A percentile compares a stretch with the other conserved stretches of the same genome.
Conservation (phyloP, 2,113 vertebrate species). For the Pygoscelis antarcticus region DNA sequence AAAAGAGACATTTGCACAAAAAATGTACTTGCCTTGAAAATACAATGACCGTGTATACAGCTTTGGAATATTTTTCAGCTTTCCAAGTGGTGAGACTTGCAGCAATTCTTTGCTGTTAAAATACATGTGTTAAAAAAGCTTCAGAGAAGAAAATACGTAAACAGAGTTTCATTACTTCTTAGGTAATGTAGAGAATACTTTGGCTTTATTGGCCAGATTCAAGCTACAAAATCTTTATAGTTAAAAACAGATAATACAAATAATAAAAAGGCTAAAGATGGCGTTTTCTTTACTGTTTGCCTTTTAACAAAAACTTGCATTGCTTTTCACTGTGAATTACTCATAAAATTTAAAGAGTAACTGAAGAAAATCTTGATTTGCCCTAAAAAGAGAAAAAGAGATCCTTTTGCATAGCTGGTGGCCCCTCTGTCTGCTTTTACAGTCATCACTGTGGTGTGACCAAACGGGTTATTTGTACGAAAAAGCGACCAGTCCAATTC, state of each 20-base stretch:
- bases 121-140: background rate
- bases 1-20: background rate
- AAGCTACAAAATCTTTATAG: background rate
- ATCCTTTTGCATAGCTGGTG: rapidly evolving
- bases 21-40: background rate
- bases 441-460: background rate
- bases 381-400: background rate
- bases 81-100: background rate
- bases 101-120: background rate
- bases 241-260: background rate
- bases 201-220: background rate
- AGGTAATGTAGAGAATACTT: background rate
- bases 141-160: background rate
- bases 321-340: background rate
- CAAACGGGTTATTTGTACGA: background rate
- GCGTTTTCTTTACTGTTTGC: background rate
- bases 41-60: too few relatives aligned
- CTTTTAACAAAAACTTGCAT: background rate
- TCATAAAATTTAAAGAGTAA: background rate
- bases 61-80: background rate
- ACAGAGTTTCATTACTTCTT: background rate
- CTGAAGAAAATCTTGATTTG: background rate
- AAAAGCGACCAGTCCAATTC: background rate
- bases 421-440: background rate
- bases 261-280: background rate